Conservation (phyloP, 2,113 vertebrate genomes). For the Cervus canadensis region DNA sequence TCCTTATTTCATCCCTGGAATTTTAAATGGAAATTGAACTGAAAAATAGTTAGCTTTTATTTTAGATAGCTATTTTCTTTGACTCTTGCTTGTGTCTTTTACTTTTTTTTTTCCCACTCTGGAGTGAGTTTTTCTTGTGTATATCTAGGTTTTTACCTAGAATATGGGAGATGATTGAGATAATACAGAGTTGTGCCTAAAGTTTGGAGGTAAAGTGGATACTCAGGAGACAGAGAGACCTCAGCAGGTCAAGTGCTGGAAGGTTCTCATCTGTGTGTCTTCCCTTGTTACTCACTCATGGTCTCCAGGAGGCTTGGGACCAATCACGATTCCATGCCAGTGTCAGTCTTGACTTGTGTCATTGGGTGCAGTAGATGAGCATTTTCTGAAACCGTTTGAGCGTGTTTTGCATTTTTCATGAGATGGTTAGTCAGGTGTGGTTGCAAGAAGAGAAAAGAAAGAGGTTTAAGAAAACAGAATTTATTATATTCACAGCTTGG, state of each 20-base stretch:
- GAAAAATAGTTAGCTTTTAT: conserved; percentile 7
- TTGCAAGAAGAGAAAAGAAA: no score
- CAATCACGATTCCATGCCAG: background rate
- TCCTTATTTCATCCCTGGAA: background rate
- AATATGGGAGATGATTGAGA: background rate
- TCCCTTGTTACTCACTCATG: background rate
- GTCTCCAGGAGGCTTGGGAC: background rate
- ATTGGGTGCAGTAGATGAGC: background rate
- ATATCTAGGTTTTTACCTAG: background rate
- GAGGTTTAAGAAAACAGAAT: background rate
- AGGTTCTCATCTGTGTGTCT: background rate
- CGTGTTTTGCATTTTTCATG: background rate
- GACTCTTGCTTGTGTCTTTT: background rate
- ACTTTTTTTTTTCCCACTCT: background rate
- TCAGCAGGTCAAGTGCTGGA: no score
- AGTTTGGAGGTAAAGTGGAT: background rate
- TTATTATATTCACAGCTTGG: background rate
- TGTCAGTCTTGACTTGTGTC: background rate
- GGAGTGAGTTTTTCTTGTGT: background rate
- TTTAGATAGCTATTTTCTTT: background rate
- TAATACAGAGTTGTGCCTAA: background rate
- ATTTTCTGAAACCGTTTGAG: background rate
- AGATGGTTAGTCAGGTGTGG: background rate
- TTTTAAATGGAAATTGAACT: background rate
- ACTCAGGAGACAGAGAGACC: background rate